Evolutionary conservation across 2,888 invertebrate genomes (phyloP).

Genomic region (Anarsia innoxiella): DNA sequence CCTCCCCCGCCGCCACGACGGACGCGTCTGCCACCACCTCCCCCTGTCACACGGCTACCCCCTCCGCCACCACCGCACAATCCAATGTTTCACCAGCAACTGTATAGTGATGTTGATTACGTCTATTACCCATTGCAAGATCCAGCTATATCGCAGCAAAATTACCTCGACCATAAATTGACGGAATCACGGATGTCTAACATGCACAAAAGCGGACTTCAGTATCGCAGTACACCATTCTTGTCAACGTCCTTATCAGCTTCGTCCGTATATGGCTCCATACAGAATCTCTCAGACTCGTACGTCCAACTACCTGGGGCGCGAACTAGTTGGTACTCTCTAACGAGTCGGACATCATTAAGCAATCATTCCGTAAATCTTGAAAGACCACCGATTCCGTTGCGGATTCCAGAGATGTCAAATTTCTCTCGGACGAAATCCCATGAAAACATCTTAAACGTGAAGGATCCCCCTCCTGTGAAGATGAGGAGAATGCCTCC

Average conservation of each 20-base stretch:
- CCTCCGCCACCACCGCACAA: conserved; percentile 86
- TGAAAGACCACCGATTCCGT: conserved; percentile 79
- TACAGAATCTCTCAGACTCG: conserved; percentile 85
- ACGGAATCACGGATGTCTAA: conserved; percentile 80
- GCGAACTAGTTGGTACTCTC: conserved; percentile 78
- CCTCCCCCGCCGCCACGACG: conserved; percentile 74
- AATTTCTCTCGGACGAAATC: conserved; percentile 83
- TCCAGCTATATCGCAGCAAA: conserved; percentile 91
- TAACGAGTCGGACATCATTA: conserved; percentile 73
- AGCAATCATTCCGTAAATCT: conserved; percentile 79
- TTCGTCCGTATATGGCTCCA: conserved; percentile 84
- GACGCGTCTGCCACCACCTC: conserved; percentile 81
- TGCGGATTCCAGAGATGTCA: conserved; percentile 64
- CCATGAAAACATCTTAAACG: conserved; percentile 85
- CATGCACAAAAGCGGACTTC: conserved; percentile 81
- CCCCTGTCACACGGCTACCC: conserved; percentile 77
- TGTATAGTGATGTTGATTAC: conserved; percentile 93
- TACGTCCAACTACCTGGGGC: conserved; percentile 80
- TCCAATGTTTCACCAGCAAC: conserved; percentile 90
- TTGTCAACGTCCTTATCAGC: conserved; percentile 80
- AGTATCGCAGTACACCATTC: conserved; percentile 89
- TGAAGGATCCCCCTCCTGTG: conserved; percentile 65
- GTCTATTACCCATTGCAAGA: conserved; percentile 94
- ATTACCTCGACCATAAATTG: conserved; percentile 91
- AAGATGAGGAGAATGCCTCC: conserved; percentile 74